Evolutionary conservation across 2,797 vertebrate species (phyloP).

Genomic region (Myotis daubentonii): DNA sequence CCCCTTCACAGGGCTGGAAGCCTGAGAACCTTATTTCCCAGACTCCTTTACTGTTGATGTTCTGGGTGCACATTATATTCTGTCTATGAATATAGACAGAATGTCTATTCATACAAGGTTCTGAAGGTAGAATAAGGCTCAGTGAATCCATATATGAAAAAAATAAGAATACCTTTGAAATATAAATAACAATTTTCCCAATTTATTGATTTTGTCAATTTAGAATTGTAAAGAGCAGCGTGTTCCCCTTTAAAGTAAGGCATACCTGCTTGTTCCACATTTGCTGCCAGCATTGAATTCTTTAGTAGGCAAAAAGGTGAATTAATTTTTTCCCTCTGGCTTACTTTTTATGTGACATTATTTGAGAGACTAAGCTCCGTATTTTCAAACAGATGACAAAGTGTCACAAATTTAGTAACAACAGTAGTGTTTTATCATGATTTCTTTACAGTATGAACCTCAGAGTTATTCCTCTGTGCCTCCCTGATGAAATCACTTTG

Average conservation of each 20-base stretch:
- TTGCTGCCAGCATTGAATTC: neutral
- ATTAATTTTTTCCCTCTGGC: conserved; percentile 5
- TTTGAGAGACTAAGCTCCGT: conserved; percentile 31
- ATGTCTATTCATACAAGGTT: neutral
- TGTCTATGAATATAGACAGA: too few species aligned
- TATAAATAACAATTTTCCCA: conserved; percentile 1
- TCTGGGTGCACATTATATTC: neutral
- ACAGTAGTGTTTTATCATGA: conserved; percentile 21
- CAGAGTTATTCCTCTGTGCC: neutral
- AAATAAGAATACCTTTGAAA: neutral
- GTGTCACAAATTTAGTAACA: conserved; percentile 61
- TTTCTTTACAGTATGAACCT: conserved; percentile 19
- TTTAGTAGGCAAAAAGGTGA: conserved; percentile 36
- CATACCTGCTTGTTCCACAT: neutral
- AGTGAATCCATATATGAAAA: neutral
- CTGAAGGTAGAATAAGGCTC: neutral
- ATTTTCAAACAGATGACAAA: conserved; percentile 64
- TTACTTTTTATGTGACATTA: conserved; percentile 50
- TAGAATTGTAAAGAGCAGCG: neutral
- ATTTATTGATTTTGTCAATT: conserved; percentile 35
- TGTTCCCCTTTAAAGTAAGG: neutral
- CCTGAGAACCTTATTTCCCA: neutral
- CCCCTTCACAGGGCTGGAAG: neutral
- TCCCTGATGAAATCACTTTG: conserved; percentile 29
- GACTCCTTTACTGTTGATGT: neutral